Evolutionary conservation across 2,113 vertebrate species (phyloP).

Genomic region (Solenodon paradoxus): DNA sequence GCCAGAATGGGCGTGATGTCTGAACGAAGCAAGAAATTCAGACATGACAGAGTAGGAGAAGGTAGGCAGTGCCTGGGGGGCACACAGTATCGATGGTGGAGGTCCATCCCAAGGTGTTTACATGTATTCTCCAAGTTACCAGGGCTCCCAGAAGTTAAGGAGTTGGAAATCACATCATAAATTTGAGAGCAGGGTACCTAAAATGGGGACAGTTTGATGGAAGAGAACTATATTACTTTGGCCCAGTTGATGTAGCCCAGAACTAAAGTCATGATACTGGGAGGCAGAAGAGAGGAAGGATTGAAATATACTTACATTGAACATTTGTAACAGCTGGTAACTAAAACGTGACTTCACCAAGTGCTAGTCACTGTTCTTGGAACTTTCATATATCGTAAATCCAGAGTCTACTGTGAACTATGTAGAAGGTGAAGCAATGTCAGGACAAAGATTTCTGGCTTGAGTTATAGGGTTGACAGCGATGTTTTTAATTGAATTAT

Average conservation of each 20-base stretch:
- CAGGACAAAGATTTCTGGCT: background rate
- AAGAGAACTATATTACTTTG: background rate
- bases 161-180: background rate
- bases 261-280: accelerated
- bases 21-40: no score
- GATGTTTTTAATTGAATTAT: slow-evolving; percentile 35
- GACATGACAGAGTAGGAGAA: background rate
- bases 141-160: background rate
- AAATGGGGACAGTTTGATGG: background rate
- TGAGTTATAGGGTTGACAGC: background rate
- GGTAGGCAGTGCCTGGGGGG: no score
- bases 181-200: background rate
- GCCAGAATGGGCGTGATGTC: background rate
- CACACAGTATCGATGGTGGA: accelerated
- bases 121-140: background rate
- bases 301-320: background rate
- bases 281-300: background rate
- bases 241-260: background rate
- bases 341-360: background rate
- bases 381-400: background rate
- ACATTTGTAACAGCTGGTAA: background rate
- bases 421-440: background rate
- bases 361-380: background rate
- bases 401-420: background rate
- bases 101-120: background rate